Percentiles rank a stretch among this genome's conserved stretches.
phyloP scores from a whole-genome alignment of 2,888 invertebrate species.

The Branchipolynoe longqiensis region DNA sequence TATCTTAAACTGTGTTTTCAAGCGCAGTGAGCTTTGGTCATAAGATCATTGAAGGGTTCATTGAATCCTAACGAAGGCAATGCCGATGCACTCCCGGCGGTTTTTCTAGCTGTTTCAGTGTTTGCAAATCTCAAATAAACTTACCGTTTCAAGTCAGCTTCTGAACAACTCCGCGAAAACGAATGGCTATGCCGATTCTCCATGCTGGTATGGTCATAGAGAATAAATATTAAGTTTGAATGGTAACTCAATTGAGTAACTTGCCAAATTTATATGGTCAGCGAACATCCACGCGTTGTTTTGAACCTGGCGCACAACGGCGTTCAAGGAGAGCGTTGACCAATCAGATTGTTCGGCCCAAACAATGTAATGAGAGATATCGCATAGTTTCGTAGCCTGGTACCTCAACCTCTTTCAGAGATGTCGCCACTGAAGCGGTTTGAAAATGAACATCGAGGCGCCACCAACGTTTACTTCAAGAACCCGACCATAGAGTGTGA shows the following conservation, averaged over 20 bases:
- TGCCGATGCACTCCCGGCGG: not conserved
- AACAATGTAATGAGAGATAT: too few relatives aligned
- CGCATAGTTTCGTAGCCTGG: too few relatives aligned
- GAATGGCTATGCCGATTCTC: not conserved
- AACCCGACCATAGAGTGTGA: too few relatives aligned
- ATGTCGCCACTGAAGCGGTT: too few relatives aligned
- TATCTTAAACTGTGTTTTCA: too few relatives aligned
- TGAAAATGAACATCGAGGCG: too few relatives aligned
- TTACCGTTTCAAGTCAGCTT: constrained; percentile 37
- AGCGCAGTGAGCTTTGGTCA: too few relatives aligned
- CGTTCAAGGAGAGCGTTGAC: not conserved
- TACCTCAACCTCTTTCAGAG: too few relatives aligned
- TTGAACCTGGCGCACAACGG: constrained; percentile 57
- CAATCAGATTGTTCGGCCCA: constrained; percentile 30
- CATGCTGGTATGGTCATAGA: not conserved
- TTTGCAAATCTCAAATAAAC: not conserved
- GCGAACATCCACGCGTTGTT: constrained; percentile 13
- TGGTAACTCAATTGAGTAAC: too few relatives aligned
- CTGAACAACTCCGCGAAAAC: constrained; percentile 40
- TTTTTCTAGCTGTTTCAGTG: not conserved
- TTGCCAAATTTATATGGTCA: not conserved
- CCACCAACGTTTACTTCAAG: too few relatives aligned
- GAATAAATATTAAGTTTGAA: not conserved
- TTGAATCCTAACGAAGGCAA: too few relatives aligned
- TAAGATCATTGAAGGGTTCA: too few relatives aligned